A percentile compares a stretch with the other conserved stretches of the same genome.
phyloP scores from a whole-genome alignment of 2,888 invertebrate species.

The Willowsia nigromaculata region DNA sequence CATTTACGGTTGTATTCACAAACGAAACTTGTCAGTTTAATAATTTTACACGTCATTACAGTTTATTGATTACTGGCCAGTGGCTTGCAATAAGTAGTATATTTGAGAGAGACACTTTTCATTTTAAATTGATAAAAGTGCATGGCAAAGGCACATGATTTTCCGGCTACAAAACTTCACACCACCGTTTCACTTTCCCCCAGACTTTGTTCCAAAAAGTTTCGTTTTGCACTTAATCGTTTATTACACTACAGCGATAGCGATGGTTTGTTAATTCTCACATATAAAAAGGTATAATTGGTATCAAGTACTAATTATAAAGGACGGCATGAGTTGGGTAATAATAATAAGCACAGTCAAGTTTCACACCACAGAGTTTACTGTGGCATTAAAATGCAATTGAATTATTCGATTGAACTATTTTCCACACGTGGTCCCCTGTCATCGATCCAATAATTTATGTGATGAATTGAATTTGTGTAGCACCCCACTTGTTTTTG shows the following conservation, averaged over 20 bases:
- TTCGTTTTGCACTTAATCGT: not conserved
- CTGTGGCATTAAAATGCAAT: not conserved
- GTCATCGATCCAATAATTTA: constrained; percentile 54
- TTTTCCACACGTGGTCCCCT: constrained; percentile 57
- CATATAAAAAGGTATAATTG: not conserved
- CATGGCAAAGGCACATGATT: too few species aligned
- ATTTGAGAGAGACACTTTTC: too few species aligned
- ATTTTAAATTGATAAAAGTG: too few species aligned
- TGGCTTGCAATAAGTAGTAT: too few species aligned
- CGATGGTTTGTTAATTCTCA: not conserved
- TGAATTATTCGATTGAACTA: constrained; percentile 28
- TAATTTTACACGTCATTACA: not conserved
- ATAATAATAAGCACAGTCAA: not conserved
- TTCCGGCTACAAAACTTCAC: not conserved
- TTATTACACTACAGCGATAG: not conserved
- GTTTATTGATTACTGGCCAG: not conserved
- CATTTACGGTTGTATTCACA: not conserved
- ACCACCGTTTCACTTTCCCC: constrained; percentile 47
- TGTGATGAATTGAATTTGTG: constrained; percentile 36
- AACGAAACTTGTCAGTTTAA: not conserved
- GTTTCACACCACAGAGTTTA: constrained; percentile 31
- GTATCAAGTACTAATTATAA: not conserved
- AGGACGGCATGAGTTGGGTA: not conserved
- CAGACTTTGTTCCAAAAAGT: not conserved
- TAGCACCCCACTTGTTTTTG: constrained; percentile 51